phyloP scores from a whole-genome alignment of 2,113 vertebrate genomes.

The Cochlearius cochlearius region DNA sequence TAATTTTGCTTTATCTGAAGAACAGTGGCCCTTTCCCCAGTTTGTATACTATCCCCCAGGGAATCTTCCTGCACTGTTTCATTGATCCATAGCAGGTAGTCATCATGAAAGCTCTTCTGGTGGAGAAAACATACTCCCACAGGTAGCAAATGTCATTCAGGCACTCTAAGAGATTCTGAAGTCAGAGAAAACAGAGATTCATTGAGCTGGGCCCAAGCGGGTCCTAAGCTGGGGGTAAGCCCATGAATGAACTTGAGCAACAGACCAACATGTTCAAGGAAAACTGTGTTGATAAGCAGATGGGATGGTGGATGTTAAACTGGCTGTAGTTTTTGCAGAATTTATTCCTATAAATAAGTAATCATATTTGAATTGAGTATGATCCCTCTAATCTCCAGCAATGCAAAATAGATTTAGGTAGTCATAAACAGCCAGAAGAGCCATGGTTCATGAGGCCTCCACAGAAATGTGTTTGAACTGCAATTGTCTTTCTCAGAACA shows the following conservation, averaged over 20 bases:
- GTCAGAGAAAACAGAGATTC: neutral
- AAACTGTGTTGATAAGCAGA: neutral
- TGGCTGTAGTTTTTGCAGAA: neutral
- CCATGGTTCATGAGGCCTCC: neutral
- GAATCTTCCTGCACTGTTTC: neutral
- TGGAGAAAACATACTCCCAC: neutral
- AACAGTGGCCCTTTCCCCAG: neutral
- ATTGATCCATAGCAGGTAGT: neutral
- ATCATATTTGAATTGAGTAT: neutral
- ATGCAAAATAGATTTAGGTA: neutral
- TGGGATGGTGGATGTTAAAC: neutral
- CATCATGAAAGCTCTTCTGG: neutral
- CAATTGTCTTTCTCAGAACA: neutral
- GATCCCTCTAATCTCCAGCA: neutral
- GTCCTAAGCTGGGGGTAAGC: neutral
- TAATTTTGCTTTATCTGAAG: neutral
- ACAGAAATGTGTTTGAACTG: neutral
- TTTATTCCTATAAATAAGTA: neutral
- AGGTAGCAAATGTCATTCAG: neutral
- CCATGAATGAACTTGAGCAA: neutral
- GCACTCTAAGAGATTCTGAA: neutral
- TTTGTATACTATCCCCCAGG: neutral
- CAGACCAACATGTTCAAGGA: neutral
- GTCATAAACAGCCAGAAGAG: neutral
- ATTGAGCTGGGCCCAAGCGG: neutral